Conservation (phyloP, 2,797 vertebrate genomes). For the Takifugu rubripes region DNA sequence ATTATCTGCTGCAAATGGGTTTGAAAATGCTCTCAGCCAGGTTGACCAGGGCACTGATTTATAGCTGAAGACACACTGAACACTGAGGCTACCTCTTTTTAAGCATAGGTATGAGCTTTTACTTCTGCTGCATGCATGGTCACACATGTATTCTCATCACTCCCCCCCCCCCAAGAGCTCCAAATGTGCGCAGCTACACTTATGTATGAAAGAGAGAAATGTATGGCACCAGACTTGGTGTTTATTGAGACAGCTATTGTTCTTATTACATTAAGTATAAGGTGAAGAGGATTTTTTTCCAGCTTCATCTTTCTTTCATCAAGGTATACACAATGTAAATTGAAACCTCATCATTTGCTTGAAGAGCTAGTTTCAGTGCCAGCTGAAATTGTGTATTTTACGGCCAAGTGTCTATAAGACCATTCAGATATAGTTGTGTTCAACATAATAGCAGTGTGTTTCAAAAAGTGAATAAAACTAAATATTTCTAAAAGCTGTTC, state of each 20-base stretch:
- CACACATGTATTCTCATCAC: constrained; percentile 19
- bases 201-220: constrained; percentile 24
- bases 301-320: constrained; percentile 64
- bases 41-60: constrained; percentile 77
- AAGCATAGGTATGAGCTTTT: constrained; percentile 38
- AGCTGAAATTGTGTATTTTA: constrained; percentile 38
- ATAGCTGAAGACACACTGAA: constrained; percentile 66
- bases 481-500: no score
- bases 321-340: constrained; percentile 55
- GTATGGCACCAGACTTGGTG: constrained; percentile 39
- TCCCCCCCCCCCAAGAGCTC: constrained; percentile 11
- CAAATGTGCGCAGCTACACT: constrained; percentile 29
- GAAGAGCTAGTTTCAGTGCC: constrained; percentile 36
- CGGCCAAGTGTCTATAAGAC: no score
- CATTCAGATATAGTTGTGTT: no score
- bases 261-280: constrained; percentile 51
- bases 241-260: constrained; percentile 45
- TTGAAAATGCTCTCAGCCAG: constrained; percentile 77
- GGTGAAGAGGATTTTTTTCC: constrained; percentile 59
- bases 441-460: no score
- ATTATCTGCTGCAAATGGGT: constrained; percentile 80
- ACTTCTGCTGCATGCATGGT: constrained; percentile 19
- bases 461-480: no score
- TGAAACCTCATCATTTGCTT: constrained; percentile 59
- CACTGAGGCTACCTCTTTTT: constrained; percentile 42